Conservation (phyloP, 2,888 invertebrate species). For the Eupithecia insigniata region DNA sequence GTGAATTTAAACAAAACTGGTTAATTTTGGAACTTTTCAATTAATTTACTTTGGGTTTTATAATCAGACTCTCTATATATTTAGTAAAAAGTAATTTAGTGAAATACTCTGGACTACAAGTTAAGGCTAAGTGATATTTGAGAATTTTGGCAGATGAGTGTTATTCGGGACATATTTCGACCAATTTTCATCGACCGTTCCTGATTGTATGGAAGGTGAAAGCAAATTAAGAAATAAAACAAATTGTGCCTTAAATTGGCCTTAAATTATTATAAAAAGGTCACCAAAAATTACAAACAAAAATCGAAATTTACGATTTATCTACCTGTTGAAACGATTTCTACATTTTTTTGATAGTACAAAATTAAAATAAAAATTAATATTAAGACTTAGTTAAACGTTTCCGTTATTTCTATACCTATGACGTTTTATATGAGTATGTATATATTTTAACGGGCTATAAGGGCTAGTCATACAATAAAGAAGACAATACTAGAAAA, state of each 20-base stretch:
- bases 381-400: conserved; percentile 81
- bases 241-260: conserved; percentile 84
- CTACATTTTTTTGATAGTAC: conserved; percentile 84
- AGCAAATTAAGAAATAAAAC: conserved; percentile 67
- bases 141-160: conserved; percentile 74
- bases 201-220: conserved; percentile 75
- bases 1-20: conserved; percentile 84
- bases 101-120: conserved; percentile 76
- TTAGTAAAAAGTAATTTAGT: conserved; percentile 81
- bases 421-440: conserved; percentile 79
- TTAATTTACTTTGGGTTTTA: conserved; percentile 81
- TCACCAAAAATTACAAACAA: conserved; percentile 75
- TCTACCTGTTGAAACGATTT: conserved; percentile 80
- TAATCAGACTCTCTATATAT: conserved; percentile 82
- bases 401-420: conserved; percentile 81
- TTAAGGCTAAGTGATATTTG: conserved; percentile 82
- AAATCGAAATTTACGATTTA: conserved; percentile 79
- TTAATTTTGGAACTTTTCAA: conserved; percentile 83
- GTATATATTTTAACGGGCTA: conserved; percentile 75
- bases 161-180: conserved; percentile 75
- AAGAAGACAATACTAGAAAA: conserved; percentile 64
- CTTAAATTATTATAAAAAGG: conserved; percentile 83
- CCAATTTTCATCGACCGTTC: conserved; percentile 79
- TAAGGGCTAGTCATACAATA: conserved; percentile 68
- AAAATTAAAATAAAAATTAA: conserved; percentile 83